Evolutionary conservation across 1,140 invertebrate species (phyloP).

Genomic region (Plodia interpunctella): DNA sequence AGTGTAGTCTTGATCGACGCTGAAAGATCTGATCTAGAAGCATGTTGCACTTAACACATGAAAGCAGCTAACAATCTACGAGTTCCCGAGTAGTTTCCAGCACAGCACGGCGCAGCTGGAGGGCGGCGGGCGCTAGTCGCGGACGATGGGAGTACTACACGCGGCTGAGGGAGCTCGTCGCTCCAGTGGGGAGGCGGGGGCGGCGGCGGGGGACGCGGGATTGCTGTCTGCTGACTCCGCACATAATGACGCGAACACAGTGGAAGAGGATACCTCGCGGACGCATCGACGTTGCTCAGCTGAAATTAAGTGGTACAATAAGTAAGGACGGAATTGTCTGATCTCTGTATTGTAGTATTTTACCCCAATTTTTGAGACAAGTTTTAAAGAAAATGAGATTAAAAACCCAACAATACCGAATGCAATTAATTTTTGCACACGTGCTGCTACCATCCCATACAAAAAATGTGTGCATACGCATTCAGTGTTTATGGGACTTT

Average conservation of each 20-base stretch:
- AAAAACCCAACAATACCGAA: too few relatives aligned
- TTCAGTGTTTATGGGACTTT: too few relatives aligned
- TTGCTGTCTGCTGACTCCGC: slow-evolving; percentile 13
- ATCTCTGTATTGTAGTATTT: too few relatives aligned
- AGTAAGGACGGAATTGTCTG: too few relatives aligned
- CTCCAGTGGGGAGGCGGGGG: slow-evolving; percentile 38
- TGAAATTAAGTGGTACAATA: slow-evolving; percentile 32
- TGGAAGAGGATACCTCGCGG: slow-evolving; percentile 57
- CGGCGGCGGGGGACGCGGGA: slow-evolving; percentile 30
- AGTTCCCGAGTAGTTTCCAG: neutral
- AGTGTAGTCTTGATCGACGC: too few relatives aligned
- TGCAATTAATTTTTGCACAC: too few relatives aligned
- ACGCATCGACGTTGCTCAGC: slow-evolving; percentile 63
- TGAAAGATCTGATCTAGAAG: too few relatives aligned
- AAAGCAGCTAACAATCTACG: neutral
- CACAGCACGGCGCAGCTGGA: neutral
- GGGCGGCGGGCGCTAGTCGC: slow-evolving; percentile 40
- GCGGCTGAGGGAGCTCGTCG: slow-evolving; percentile 41
- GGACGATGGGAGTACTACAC: slow-evolving; percentile 57
- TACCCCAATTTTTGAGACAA: too few relatives aligned
- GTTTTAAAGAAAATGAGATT: too few relatives aligned
- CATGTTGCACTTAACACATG: too few relatives aligned
- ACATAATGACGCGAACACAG: slow-evolving; percentile 51
- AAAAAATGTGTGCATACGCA: too few relatives aligned
- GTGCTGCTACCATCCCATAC: too few relatives aligned